phyloP scores from a whole-genome alignment of 2,797 vertebrate genomes.

The Gymnopithys bicolor region DNA sequence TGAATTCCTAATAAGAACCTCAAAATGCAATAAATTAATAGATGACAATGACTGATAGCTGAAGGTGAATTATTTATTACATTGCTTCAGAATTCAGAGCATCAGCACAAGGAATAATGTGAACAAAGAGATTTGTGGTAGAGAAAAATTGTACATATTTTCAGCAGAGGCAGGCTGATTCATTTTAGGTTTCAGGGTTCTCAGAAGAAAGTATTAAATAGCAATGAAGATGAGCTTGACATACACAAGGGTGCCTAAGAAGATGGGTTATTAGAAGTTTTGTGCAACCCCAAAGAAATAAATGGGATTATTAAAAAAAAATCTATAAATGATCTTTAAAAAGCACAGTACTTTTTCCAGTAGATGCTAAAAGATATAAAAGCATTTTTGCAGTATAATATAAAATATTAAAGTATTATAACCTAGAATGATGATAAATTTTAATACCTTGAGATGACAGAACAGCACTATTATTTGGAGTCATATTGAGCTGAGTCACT shows the following conservation, averaged over 20 bases:
- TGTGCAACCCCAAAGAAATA: background rate
- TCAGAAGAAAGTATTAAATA: background rate
- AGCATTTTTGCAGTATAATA: background rate
- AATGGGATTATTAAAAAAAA: background rate
- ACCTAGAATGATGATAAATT: background rate
- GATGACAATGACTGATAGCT: background rate
- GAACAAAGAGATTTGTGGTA: background rate
- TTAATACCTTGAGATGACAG: background rate
- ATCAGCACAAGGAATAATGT: background rate
- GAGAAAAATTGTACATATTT: background rate
- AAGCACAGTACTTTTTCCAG: background rate
- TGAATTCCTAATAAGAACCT: background rate
- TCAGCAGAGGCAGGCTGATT: background rate
- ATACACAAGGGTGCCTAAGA: background rate
- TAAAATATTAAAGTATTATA: background rate
- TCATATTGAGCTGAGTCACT: background rate
- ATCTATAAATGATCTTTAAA: background rate
- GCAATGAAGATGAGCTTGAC: background rate
- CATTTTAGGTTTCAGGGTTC: background rate
- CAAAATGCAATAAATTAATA: background rate
- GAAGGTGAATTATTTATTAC: slow-evolving; percentile 12
- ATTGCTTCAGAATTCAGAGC: background rate
- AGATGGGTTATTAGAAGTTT: background rate
- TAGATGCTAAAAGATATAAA: background rate
- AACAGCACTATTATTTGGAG: background rate